A percentile compares a stretch with the other conserved stretches of the same genome.
Conservation (phyloP, 2,113 vertebrate species). For the Desmodus rotundus region DNA sequence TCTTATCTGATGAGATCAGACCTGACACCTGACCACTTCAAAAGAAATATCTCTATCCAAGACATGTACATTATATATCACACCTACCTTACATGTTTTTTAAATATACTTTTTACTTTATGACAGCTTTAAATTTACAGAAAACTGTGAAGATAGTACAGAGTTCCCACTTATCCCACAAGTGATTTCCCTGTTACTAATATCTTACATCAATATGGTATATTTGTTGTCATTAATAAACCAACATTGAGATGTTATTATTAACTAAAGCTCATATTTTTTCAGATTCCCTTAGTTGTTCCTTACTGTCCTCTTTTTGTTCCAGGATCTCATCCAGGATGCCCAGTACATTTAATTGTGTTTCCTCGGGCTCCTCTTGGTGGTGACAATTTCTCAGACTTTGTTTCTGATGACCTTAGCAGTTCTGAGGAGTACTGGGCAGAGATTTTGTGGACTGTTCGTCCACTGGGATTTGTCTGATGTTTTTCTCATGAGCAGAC, state of each 20-base stretch:
- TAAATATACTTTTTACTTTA: neutral
- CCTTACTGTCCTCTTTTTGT: neutral
- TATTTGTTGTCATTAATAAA: neutral
- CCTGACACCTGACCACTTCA: neutral
- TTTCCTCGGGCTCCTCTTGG: neutral
- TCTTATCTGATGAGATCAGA: neutral
- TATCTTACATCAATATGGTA: neutral
- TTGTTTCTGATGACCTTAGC: neutral
- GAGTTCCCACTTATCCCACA: neutral
- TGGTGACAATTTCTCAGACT: neutral
- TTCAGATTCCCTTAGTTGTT: neutral
- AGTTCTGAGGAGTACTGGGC: neutral
- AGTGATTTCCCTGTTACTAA: neutral
- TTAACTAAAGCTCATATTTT: neutral
- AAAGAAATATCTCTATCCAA: neutral
- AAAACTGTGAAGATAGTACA: neutral
- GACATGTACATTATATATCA: neutral
- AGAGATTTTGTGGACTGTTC: neutral
- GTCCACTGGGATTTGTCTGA: neutral
- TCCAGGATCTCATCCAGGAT: neutral
- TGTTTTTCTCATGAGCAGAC: neutral
- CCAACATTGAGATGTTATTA: neutral
- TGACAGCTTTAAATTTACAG: neutral
- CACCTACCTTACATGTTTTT: neutral
- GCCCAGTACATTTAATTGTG: neutral